phyloP scores from a whole-genome alignment of 2,888 invertebrate genomes.

The Isoperla grammatica region DNA sequence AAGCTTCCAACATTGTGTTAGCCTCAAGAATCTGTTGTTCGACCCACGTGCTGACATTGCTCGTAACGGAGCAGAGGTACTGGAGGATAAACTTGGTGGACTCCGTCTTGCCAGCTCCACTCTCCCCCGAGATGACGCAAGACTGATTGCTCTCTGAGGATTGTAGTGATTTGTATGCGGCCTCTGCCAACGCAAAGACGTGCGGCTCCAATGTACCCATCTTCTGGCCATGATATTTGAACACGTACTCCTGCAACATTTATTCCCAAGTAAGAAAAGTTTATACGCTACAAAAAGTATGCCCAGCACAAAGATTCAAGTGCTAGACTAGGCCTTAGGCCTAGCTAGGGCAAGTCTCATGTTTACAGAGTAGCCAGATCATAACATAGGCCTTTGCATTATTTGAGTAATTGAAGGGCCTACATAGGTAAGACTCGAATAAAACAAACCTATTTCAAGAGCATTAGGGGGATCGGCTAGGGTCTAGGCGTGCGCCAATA shows the following conservation, averaged over 20 bases:
- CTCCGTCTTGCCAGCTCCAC: conserved; percentile 91
- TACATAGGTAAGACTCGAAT: too few species aligned
- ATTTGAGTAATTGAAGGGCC: too few species aligned
- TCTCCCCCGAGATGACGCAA: conserved; percentile 88
- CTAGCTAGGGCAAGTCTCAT: too few species aligned
- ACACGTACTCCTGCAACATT: conserved; percentile 73
- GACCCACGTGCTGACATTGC: conserved; percentile 83
- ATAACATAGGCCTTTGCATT: too few species aligned
- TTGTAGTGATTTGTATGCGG: conserved; percentile 74
- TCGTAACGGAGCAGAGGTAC: conserved; percentile 80
- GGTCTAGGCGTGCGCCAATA: too few species aligned
- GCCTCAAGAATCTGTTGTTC: conserved; percentile 93
- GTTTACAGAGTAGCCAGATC: too few species aligned
- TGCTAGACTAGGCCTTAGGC: too few species aligned
- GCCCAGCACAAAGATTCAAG: too few species aligned
- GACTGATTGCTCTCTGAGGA: conserved; percentile 61
- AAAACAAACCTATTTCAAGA: too few species aligned
- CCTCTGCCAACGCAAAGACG: conserved; percentile 86
- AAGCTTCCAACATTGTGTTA: conserved; percentile 88
- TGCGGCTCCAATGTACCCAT: conserved; percentile 78
- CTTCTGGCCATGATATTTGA: conserved; percentile 75
- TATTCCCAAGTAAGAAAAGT: too few species aligned
- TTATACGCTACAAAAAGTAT: too few species aligned
- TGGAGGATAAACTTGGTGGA: conserved; percentile 88
- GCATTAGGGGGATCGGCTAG: too few species aligned